Conservation (phyloP, 1,140 invertebrate species). For the Whitmania pigra region DNA sequence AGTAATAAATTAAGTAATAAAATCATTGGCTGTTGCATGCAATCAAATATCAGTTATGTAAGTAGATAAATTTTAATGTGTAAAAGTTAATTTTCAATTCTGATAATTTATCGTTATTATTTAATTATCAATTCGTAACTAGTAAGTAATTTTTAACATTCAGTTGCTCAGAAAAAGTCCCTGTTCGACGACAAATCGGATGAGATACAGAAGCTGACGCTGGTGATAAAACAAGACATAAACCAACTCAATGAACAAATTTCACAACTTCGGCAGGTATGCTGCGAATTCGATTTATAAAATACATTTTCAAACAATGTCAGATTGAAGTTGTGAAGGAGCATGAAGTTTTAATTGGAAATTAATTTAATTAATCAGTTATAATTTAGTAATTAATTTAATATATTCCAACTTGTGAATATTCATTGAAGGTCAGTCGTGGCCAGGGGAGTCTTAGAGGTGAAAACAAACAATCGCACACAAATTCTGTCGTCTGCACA, state of each 20-base stretch:
- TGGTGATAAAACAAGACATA: conserved; percentile 92
- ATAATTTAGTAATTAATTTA: background rate
- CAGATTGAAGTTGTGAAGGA: too few relatives aligned
- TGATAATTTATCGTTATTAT: background rate
- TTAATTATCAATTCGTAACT: background rate
- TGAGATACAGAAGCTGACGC: conserved; percentile 93
- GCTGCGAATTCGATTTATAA: background rate
- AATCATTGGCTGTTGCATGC: too few relatives aligned
- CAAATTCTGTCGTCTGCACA: conserved; percentile 69
- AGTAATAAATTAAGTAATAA: too few relatives aligned
- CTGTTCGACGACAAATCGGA: conserved; percentile 82
- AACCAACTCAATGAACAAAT: conserved; percentile 91
- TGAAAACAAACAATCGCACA: conserved; percentile 79
- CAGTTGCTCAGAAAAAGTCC: conserved; percentile 91
- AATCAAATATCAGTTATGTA: background rate
- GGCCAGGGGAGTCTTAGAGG: conserved; percentile 47
- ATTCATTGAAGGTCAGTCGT: conserved; percentile 37
- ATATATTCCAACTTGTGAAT: background rate
- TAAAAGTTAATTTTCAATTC: background rate
- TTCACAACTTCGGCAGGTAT: conserved; percentile 49
- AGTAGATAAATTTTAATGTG: background rate
- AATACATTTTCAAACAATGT: too few relatives aligned
- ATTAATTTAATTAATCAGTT: background rate
- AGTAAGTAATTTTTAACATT: conserved; percentile 37
- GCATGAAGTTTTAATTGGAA: too few relatives aligned